Evolutionary conservation across 2,797 vertebrate genomes (phyloP), one percentile per base, ranked within the genome.

Genomic region (Acipenser ruthenus): DNA sequence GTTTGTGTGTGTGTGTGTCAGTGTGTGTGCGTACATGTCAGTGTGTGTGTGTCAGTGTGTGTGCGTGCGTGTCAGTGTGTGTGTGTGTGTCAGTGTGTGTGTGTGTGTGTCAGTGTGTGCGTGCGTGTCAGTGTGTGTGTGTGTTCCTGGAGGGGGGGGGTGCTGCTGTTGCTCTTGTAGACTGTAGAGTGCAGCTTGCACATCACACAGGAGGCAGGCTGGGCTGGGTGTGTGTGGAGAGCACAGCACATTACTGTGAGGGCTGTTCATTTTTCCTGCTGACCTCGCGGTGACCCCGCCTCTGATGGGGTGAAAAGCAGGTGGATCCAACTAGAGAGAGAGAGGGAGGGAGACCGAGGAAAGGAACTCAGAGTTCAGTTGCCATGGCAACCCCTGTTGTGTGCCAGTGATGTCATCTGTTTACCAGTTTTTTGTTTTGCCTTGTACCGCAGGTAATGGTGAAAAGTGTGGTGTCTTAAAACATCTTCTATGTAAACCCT

Each of bases 211-310:
- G 12, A 59, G 58, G 2, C 55, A 12, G 10, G 12, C 6, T 11
- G 55, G 55, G 6, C 55, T 11, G 55, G 13, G 53, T 55, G 53
- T 55, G 52, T 55, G 52, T 18, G 18, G 18, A 18, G 18, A 18
- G 18, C 18, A 18, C 52, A 55, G 52, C 12, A 12, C 12, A 12
- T 12, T 12, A 9, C 52, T 55, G 53, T 4, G 10, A 55, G 53
- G 53, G 73, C 13, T 81, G 77, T 87, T 87, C 89, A 90, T 90
- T 90, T 90, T 88, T 90, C 87, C 85, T 86, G 79, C 85, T 94
- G 94, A 94, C 95, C 95, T 93, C 91, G 84, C 84, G 75, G 81
- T 95, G 92, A 96, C 94, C 93, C 92, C 91, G 87, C 84, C 64
- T 77, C 81, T 77, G 83, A 87, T 83, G 81, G 88, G 83, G 87